These are phyloP conservation scores for Taurulus bubalis DNA, from an alignment of 2,113 vertebrate species.

Conservation along the genomic window DNA sequence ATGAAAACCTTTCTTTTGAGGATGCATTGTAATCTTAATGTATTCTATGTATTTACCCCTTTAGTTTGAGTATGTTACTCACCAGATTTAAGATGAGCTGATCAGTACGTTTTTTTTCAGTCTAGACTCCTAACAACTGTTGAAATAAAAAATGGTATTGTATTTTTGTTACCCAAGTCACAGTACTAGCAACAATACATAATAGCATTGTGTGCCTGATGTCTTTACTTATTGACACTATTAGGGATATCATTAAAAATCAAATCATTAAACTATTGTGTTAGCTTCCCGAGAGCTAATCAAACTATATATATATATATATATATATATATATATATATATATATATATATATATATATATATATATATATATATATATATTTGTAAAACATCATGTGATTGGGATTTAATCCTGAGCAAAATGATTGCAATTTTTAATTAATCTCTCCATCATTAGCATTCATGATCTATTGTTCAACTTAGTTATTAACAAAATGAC, in stretches of 20 bases:
- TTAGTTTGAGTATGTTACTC: not conserved
- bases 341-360: too few relatives aligned
- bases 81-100: not conserved
- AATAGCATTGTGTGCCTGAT: not conserved
- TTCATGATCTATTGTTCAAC: constrained; percentile 21
- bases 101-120: not conserved
- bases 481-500: constrained; percentile 33
- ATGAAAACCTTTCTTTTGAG: not conserved
- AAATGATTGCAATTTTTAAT: constrained; percentile 13
- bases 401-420: constrained; percentile 28
- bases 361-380: too few relatives aligned
- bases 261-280: not conserved
- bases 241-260: not conserved
- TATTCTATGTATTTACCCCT: not conserved
- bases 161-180: not conserved
- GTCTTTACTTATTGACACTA: not conserved
- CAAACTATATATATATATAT: too few relatives aligned
- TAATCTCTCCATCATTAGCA: constrained; percentile 28
- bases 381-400: constrained; percentile 15
- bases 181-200: not conserved
- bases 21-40: not conserved
- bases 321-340: too few relatives aligned
- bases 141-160: not conserved
- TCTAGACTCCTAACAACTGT: not conserved
- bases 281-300: constrained; percentile 15